Conservation (phyloP, 2,113 vertebrate genomes). For the Bombycilla garrulus region DNA sequence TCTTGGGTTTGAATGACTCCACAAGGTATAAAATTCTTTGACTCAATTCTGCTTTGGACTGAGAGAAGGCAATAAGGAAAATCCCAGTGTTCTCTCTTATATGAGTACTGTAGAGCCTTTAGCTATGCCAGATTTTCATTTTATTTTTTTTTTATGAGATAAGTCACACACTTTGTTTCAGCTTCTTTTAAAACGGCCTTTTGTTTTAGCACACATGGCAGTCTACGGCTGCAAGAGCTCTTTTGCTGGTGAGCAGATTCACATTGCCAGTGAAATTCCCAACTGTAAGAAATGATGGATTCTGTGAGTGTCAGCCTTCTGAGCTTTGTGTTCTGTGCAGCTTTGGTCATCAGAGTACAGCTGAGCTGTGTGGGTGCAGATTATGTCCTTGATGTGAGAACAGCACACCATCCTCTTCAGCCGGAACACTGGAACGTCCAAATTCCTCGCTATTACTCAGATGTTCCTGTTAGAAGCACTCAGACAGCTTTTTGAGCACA, state of each 20-base stretch:
- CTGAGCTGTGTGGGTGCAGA: not conserved
- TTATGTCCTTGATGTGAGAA: not conserved
- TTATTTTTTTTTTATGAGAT: not conserved
- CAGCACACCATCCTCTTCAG: not conserved
- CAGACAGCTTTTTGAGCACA: not conserved
- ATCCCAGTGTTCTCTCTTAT: not conserved
- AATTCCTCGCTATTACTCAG: not conserved
- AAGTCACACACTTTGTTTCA: not conserved
- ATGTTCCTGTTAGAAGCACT: not conserved
- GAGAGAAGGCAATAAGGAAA: not conserved
- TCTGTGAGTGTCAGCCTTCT: not conserved
- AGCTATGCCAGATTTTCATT: not conserved
- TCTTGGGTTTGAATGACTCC: not conserved
- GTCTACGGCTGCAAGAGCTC: not conserved
- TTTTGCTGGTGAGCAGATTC: not conserved
- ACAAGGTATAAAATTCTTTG: not conserved
- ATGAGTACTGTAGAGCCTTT: not conserved
- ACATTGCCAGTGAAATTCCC: not conserved
- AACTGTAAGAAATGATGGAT: not conserved
- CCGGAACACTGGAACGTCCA: not conserved
- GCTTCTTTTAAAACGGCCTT: not conserved
- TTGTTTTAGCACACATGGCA: not conserved
- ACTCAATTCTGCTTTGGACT: not conserved
- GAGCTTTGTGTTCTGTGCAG: not conserved
- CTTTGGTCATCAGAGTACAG: not conserved